Conservation (phyloP, 2,888 invertebrate species). For the Aethes cnicana region DNA sequence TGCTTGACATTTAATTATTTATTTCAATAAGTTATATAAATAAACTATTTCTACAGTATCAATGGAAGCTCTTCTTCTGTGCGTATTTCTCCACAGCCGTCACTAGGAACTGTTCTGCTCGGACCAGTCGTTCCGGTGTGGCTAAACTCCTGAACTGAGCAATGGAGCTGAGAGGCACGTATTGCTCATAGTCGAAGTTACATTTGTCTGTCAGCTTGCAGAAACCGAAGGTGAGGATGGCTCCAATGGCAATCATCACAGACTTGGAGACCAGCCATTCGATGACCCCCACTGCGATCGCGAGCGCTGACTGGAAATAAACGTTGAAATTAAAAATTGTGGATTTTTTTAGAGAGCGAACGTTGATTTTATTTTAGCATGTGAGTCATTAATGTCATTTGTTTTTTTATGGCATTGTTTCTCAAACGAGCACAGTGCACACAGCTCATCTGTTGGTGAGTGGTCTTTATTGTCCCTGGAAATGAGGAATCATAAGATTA, state of each 20-base stretch:
- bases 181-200: slow-evolving; percentile 39
- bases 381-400: too few species aligned
- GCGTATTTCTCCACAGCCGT: slow-evolving; percentile 78
- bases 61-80: slow-evolving; percentile 34
- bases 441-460: too few species aligned
- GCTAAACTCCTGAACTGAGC: slow-evolving; percentile 66
- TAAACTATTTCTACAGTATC: background rate
- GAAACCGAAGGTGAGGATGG: slow-evolving; percentile 42
- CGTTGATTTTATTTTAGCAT: too few species aligned
- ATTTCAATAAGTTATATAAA: slow-evolving; percentile 21
- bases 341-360: too few species aligned
- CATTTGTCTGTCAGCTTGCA: slow-evolving; percentile 50
- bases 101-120: slow-evolving; percentile 72
- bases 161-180: slow-evolving; percentile 33
- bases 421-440: too few species aligned
- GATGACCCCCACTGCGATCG: slow-evolving; percentile 41
- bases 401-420: too few species aligned
- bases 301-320: slow-evolving; percentile 40
- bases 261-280: slow-evolving; percentile 49
- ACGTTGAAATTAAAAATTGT: too few species aligned
- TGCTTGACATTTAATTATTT: background rate
- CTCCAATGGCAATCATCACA: slow-evolving; percentile 42
- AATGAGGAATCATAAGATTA: too few species aligned
- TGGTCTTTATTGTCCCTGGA: too few species aligned
- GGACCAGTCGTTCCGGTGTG: slow-evolving; percentile 76